Base-by-base conservation (phyloP, 2,797 vertebrate genomes). In the Dendrocincla tyrannina region DNA sequence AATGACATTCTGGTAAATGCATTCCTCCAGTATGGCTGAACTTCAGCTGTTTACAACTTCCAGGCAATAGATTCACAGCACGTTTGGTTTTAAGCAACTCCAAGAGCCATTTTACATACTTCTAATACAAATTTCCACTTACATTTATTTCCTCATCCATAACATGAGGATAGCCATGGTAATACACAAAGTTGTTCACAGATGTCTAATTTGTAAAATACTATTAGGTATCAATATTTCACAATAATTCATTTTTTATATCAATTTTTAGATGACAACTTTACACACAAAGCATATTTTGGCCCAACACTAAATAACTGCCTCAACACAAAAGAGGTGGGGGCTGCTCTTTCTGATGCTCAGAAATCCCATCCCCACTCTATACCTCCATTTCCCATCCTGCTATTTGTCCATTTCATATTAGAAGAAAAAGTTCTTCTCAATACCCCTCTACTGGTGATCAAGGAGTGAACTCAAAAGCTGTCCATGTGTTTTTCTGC, bases 361-460 rank as follows among this genome's bases (percentile, higher is more conserved):
- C 52, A 44, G 60, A 79, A 81, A 85, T 28, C 42, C 27, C n/a
- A 27, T n/a, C 11, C 5, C 46, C 9, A 3, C 22, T 23, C 4
- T 17, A 10, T 20, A 46, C 15, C 15, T 73, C 49, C 20, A 6
- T 62, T 39, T 67, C 25, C 44, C 46, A 60, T 11, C 37, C 25
- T 11, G 6, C 8, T 53, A 2, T 47, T 80, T 53, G 53, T 24
- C 69, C 15, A 16, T 5, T 7, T 70, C 41, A 13, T 33, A 11
- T 35, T 19, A 33, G 42, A 85, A 60, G 32, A 25, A 62, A 44
- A 80, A 72, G 17, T 27, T 59, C 37, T 35, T 25, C 70, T 63
- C 32, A 22, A 4, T 22, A 41, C 3, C 3, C 7, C 35, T 68
- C 27, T 41, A 7, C 0, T 0, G 7, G 20, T n/a, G 27, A 85